Base-by-base conservation (phyloP, 2,113 vertebrate genomes). In the Climacteris rufus region DNA sequence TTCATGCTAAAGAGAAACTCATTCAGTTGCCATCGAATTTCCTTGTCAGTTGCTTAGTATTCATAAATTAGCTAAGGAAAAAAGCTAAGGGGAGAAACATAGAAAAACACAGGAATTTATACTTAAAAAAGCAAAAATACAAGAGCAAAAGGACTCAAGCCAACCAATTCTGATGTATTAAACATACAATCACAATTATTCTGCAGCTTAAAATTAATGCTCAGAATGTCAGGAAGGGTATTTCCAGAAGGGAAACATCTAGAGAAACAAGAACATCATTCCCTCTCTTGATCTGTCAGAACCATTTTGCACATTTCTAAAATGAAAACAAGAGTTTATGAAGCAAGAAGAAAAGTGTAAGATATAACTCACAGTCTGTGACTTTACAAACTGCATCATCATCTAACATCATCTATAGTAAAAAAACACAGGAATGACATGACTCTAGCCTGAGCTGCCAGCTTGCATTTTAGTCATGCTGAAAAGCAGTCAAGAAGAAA, bases 401-500 rank as follows among this genome's bases (percentile, higher is more conserved):
- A 59, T 76, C 49, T 91, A 76, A 27, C 57, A 69, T 35, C 39
- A 83, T 27, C n/a, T 57, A 35, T 18, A 8, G 2, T 37, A 54
- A 69, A 91, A 87, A 45, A 77, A 70, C 39, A 80, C 18, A 52
- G 47, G 33, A 79, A 68, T 3, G 2, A 85, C 81, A 40, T 69
- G 53, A 68, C 74, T 79, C n/a, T 24, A 90, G 75, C 30, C 63
- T 63, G n/a, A 88, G 66, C 84, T 93, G 75, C 65, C 81, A 96
- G 45, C 57, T n/a, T 91, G 53, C 40, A 85, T 89, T 94, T 91
- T 49, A 93, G 61, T 84, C 72, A 45, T 57, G 66, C 53, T 93
- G 78, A 89, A 92, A 94, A 89, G 61, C 89, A 95, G 80, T 77
- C 86, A 92, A 81, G 75, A 87, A 90, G 72, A 92, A 95, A 93